Percentiles rank a stretch among this genome's conserved stretches.
Conservation (phyloP, 2,888 invertebrate genomes). For the Villa cingulata region DNA sequence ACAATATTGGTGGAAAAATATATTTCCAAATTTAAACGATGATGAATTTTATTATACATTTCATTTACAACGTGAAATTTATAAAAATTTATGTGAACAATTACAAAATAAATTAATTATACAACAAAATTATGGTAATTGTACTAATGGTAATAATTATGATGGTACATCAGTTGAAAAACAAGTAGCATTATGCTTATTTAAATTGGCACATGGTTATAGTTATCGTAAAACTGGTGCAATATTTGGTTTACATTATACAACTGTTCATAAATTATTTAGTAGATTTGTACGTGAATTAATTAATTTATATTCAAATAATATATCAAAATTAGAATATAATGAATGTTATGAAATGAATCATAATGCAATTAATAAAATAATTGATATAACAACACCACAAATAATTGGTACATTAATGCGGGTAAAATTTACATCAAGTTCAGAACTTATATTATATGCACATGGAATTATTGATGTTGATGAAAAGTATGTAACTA, state of each 20-base stretch:
- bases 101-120: neutral
- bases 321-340: neutral
- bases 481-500: neutral
- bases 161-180: neutral
- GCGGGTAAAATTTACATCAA: neutral
- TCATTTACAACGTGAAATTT: constrained; percentile 1
- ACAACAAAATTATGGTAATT: neutral
- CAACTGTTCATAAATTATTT: neutral
- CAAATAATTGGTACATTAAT: neutral
- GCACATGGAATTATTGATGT: neutral
- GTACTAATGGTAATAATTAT: neutral
- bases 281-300: neutral
- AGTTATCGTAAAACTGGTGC: constrained; percentile 1
- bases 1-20: constrained; percentile 1
- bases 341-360: neutral
- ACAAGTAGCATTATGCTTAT: constrained; percentile 1
- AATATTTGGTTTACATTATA: neutral
- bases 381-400: neutral
- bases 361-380: neutral
- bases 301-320: neutral
- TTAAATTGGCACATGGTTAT: constrained; percentile 1
- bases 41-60: constrained; percentile 1
- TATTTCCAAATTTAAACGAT: constrained; percentile 1
- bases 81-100: constrained; percentile 1
- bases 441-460: neutral